These are phyloP conservation scores for Hyposoter didymator DNA, from an alignment of 2,888 invertebrate genomes.

Conservation along the genomic window DNA sequence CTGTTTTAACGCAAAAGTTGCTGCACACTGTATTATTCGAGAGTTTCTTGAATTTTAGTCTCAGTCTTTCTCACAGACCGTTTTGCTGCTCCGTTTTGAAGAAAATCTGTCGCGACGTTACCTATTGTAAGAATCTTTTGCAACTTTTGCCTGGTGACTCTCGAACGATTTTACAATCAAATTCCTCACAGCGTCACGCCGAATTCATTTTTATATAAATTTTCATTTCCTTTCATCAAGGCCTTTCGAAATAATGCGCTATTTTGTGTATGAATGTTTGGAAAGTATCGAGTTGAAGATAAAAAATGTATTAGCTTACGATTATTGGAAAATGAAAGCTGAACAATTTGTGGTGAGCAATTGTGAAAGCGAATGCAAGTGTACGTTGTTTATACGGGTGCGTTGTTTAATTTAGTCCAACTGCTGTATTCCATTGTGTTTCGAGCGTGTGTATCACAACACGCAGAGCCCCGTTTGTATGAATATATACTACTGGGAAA, in stretches of 20 bases:
- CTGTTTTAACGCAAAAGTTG: not conserved
- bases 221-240: not conserved
- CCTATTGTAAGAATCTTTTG: too few species aligned
- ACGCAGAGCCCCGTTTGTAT: not conserved
- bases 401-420: conserved; percentile 17
- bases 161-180: not conserved
- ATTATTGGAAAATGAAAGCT: conserved; percentile 6
- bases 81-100: not conserved
- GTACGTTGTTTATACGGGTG: conserved; percentile 21
- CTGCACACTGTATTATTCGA: not conserved
- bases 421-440: conserved; percentile 21
- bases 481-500: not conserved
- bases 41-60: not conserved
- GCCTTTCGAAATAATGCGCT: not conserved
- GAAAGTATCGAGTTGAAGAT: not conserved
- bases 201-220: not conserved
- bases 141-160: too few species aligned
- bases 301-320: conserved; percentile 11
- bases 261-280: not conserved
- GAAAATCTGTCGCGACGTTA: too few species aligned
- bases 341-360: not conserved
- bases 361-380: conserved; percentile 5
- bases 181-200: not conserved
- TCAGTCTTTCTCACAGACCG: not conserved
- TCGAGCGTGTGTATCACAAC: conserved; percentile 10